Evolutionary conservation across 2,113 vertebrate species (phyloP).

Genomic region (Pituophis catenifer): DNA sequence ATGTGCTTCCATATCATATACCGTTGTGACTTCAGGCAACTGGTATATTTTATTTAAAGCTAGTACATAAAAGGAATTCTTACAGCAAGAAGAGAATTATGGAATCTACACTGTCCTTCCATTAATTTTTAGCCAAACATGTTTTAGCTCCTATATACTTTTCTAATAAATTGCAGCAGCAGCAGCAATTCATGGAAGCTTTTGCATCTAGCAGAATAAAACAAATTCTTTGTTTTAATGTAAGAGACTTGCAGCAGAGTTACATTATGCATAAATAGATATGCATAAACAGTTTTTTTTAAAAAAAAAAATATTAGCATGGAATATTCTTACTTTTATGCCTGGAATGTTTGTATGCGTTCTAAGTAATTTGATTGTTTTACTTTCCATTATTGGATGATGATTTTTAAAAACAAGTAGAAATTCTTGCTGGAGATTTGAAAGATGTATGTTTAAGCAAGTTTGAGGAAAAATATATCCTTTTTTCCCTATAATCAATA

Average conservation of each 20-base stretch:
- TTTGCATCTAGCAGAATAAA: neutral
- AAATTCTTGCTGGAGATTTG: neutral
- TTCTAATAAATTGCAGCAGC: neutral
- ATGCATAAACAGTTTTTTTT: neutral
- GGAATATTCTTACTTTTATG: neutral
- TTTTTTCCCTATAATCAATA: neutral
- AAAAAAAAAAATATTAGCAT: neutral
- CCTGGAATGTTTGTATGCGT: neutral
- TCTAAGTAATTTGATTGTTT: neutral
- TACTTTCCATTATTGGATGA: neutral
- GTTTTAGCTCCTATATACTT: neutral
- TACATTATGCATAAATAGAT: neutral
- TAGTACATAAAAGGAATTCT: neutral
- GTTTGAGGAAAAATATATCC: neutral
- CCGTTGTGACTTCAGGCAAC: neutral
- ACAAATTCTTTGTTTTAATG: neutral
- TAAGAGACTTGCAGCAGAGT: conserved; percentile 29
- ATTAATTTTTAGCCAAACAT: neutral
- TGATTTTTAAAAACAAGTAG: neutral
- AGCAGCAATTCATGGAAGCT: neutral
- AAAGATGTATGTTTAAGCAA: neutral
- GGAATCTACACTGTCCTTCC: neutral
- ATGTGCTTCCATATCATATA: accelerated
- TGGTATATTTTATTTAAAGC: conserved; percentile 12
- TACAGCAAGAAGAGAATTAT: conserved; percentile 5